phyloP scores from a whole-genome alignment of 2,113 vertebrate genomes.

The Gobius niger region DNA sequence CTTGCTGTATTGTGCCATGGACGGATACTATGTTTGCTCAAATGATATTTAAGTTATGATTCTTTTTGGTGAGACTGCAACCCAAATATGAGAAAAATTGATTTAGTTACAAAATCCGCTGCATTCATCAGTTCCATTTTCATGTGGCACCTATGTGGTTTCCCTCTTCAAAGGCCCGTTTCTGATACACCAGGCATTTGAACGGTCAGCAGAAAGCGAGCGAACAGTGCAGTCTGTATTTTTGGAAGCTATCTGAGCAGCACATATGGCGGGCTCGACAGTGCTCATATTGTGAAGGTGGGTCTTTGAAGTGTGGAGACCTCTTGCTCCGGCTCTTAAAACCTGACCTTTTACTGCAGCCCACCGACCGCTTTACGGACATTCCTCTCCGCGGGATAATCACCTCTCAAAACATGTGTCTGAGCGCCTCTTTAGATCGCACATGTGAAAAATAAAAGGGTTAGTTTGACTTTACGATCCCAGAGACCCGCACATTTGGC shows the following conservation, averaged over 20 bases:
- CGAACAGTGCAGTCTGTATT: constrained; percentile 31
- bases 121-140: constrained; percentile 10
- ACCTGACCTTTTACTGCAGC: constrained; percentile 57
- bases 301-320: constrained; percentile 46
- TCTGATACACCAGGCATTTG: constrained; percentile 19
- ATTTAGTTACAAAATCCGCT: constrained; percentile 1
- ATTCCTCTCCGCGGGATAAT: constrained; percentile 50
- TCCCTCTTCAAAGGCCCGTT: constrained; percentile 34
- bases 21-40: background rate
- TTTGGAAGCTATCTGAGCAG: constrained; percentile 48
- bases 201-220: constrained; percentile 23
- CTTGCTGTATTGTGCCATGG: too few species aligned
- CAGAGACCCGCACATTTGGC: constrained; percentile 12
- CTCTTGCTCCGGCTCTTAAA: constrained; percentile 26
- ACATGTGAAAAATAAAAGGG: constrained; percentile 37
- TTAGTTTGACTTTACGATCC: constrained; percentile 51
- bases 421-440: background rate
- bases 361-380: constrained; percentile 36
- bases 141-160: constrained; percentile 15
- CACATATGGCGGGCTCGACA: constrained; percentile 39
- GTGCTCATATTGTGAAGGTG: constrained; percentile 15
- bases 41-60: background rate
- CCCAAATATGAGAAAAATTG: background rate
- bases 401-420: constrained; percentile 29
- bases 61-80: background rate